Conservation (phyloP, 2,888 invertebrate species). For the Caenorhabditis sp. region DNA sequence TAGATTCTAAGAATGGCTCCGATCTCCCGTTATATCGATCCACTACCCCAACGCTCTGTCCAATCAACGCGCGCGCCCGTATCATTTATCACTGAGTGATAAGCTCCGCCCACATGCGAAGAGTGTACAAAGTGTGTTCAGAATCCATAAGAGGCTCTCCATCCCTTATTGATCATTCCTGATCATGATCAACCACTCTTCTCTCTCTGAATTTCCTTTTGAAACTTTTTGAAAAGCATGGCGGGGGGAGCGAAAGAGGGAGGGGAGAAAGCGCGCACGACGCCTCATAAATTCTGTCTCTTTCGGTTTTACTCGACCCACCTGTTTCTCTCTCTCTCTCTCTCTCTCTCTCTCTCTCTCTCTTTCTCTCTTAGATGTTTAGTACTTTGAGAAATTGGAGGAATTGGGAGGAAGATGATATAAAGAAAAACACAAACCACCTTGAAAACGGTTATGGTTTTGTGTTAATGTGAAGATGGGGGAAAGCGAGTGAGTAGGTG, state of each 20-base stretch:
- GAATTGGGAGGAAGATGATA: conserved; percentile 25
- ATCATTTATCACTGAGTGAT: conserved; percentile 47
- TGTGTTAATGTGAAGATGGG: conserved; percentile 33
- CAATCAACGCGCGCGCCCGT: conserved; percentile 43
- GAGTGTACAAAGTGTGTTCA: too few species aligned
- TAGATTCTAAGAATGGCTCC: too few species aligned
- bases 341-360: too few species aligned
- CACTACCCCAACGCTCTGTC: background rate
- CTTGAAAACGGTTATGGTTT: conserved; percentile 61
- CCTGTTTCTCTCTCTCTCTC: too few species aligned
- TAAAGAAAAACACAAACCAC: conserved; percentile 20
- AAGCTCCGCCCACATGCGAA: conserved; percentile 45
- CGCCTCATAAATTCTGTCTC: background rate
- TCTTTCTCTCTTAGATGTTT: conserved; percentile 15
- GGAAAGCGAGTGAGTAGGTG: background rate
- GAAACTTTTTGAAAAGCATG: too few species aligned
- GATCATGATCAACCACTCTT: too few species aligned
- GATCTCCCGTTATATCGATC: too few species aligned
- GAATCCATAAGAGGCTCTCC: too few species aligned
- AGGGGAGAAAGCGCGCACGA: background rate
- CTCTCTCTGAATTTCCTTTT: too few species aligned
- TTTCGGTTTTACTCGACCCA: conserved; percentile 14
- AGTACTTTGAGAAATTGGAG: too few species aligned
- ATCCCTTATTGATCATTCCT: too few species aligned
- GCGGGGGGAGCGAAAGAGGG: background rate